These are phyloP conservation scores for Zoanthus solanderi DNA, from an alignment of 92 coral and sea anemone genomes.

Conservation along the genomic window DNA sequence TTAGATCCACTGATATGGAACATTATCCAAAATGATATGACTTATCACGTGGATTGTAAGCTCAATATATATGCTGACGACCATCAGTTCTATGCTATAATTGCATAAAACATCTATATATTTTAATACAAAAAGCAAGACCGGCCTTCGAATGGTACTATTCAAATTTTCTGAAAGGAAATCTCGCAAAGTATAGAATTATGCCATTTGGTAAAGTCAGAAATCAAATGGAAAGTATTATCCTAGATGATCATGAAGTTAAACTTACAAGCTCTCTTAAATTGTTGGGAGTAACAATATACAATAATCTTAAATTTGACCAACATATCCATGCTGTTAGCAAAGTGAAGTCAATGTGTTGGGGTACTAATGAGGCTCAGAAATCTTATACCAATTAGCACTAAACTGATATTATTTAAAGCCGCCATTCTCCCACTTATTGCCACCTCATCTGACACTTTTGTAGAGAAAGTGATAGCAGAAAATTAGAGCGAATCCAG, in stretches of 20 bases:
- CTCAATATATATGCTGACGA: constrained; percentile 11
- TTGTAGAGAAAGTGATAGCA: too few species aligned
- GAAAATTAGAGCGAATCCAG: too few species aligned
- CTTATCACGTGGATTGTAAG: neutral
- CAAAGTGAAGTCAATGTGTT: constrained; percentile 18
- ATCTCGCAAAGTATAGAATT: neutral
- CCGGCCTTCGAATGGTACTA: neutral
- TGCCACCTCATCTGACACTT: too few species aligned
- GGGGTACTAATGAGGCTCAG: constrained; percentile 1
- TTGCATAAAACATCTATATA: neutral
- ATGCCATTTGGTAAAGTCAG: neutral
- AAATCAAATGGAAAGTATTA: neutral
- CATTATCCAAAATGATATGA: neutral
- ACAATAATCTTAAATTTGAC: neutral
- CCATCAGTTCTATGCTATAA: constrained; percentile 11
- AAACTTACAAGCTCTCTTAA: neutral
- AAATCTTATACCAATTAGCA: neutral
- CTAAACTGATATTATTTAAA: too few species aligned
- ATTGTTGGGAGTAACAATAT: neutral
- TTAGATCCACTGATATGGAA: too few species aligned
- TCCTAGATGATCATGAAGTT: neutral
- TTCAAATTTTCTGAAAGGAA: constrained; percentile 3
- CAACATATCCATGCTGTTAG: constrained; percentile 6
- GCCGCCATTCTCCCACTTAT: too few species aligned
- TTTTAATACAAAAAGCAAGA: neutral